These are phyloP conservation scores for Machimus atricapillus DNA, from an alignment of 2,888 invertebrate genomes.

Conservation along the genomic window DNA sequence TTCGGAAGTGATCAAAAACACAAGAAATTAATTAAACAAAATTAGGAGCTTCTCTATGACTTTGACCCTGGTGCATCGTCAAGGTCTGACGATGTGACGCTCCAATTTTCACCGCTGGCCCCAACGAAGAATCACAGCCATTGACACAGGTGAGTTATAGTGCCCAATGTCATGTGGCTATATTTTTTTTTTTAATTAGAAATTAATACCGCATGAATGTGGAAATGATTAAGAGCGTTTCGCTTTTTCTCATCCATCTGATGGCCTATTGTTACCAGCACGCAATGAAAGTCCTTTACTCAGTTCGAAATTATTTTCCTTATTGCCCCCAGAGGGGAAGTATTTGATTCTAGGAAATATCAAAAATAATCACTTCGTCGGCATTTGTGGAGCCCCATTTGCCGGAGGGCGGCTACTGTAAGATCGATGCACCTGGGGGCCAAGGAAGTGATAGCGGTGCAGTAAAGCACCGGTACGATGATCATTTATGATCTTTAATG, in stretches of 20 bases:
- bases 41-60: constrained; percentile 21
- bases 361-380: neutral
- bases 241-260: neutral
- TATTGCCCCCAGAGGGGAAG: neutral
- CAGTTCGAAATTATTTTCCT: neutral
- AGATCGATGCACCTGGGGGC: neutral
- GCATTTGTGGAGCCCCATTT: neutral
- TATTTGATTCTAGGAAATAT: neutral
- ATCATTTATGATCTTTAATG: neutral
- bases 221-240: neutral
- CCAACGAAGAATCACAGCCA: neutral
- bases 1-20: constrained; percentile 23
- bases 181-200: neutral
- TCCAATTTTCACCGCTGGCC: neutral
- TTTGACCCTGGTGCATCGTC: constrained; percentile 11
- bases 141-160: neutral
- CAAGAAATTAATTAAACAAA: constrained; percentile 1
- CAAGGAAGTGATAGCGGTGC: neutral
- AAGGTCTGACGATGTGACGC: neutral
- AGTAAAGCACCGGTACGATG: neutral
- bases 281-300: neutral
- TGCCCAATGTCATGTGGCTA: neutral
- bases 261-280: neutral
- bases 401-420: neutral
- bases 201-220: neutral